Conservation (phyloP, 2,797 vertebrate species). For the Premnoplex brunnescens region DNA sequence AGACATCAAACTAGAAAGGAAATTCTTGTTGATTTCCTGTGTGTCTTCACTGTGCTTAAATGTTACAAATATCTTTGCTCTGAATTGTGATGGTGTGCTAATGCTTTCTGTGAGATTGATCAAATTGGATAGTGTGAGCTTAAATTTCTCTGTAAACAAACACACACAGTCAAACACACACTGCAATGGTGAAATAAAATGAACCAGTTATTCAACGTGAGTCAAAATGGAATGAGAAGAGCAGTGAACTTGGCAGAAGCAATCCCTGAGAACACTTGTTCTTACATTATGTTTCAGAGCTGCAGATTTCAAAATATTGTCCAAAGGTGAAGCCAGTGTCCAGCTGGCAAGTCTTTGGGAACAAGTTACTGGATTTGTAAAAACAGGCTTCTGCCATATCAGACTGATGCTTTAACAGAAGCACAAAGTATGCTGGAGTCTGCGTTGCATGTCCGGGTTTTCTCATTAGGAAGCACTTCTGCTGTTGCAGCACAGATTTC, state of each 20-base stretch:
- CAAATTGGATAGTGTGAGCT: background rate
- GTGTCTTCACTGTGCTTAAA: background rate
- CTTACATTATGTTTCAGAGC: background rate
- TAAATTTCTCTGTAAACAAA: background rate
- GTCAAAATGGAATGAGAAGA: background rate
- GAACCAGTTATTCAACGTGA: background rate
- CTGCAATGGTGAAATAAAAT: background rate
- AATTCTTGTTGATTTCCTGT: background rate
- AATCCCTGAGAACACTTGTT: background rate
- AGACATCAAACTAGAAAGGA: background rate
- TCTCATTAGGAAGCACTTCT: slow-evolving; percentile 23
- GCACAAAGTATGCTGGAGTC: background rate
- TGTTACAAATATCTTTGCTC: background rate
- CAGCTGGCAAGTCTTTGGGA: background rate
- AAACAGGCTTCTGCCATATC: background rate
- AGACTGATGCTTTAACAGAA: background rate
- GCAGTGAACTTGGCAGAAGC: background rate
- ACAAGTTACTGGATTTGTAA: background rate
- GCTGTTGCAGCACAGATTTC: background rate
- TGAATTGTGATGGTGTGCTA: background rate
- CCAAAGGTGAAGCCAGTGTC: background rate
- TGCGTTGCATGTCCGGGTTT: background rate
- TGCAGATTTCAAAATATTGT: background rate
- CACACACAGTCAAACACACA: background rate
- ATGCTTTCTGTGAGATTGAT: background rate